phyloP scores from a whole-genome alignment of 1,140 invertebrate species.

The Calephelis nemesis region DNA sequence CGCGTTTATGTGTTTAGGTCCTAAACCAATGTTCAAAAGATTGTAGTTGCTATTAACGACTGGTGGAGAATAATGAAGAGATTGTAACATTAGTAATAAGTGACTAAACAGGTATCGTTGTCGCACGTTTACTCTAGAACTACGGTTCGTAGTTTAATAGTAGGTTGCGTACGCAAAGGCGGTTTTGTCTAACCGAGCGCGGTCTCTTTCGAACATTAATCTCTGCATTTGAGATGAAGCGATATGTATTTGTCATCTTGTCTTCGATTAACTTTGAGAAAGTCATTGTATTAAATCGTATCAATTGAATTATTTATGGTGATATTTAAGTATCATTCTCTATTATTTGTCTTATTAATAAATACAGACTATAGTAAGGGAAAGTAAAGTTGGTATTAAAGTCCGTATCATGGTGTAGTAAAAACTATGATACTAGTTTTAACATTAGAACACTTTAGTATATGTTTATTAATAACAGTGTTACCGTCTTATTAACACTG shows the following conservation, averaged over 20 bases:
- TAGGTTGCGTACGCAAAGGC: conserved; percentile 55
- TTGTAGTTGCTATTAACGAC: conserved; percentile 22
- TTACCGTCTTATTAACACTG: too few species aligned
- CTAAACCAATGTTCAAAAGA: conserved; percentile 23
- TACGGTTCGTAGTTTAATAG: conserved; percentile 55
- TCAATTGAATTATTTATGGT: conserved; percentile 53
- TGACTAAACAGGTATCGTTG: conserved; percentile 63
- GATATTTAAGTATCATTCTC: not conserved
- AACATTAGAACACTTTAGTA: too few species aligned
- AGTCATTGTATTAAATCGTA: conserved; percentile 62
- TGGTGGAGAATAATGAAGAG: conserved; percentile 28
- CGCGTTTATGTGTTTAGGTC: too few species aligned
- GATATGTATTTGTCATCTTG: conserved; percentile 75
- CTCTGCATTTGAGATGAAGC: conserved; percentile 66
- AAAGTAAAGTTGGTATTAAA: too few species aligned
- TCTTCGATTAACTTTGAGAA: conserved; percentile 65
- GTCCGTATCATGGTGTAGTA: too few species aligned
- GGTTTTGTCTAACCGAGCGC: conserved; percentile 63
- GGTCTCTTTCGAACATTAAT: conserved; percentile 64
- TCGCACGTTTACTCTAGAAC: conserved; percentile 56
- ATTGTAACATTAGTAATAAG: conserved; percentile 70
- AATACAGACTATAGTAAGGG: too few species aligned
- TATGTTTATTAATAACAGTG: too few species aligned
- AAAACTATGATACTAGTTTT: too few species aligned
- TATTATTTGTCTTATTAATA: too few species aligned